Evolutionary conservation across 2,113 vertebrate genomes (phyloP), one percentile per base, ranked within the genome.

Genomic region (Xiphophorus hellerii): DNA sequence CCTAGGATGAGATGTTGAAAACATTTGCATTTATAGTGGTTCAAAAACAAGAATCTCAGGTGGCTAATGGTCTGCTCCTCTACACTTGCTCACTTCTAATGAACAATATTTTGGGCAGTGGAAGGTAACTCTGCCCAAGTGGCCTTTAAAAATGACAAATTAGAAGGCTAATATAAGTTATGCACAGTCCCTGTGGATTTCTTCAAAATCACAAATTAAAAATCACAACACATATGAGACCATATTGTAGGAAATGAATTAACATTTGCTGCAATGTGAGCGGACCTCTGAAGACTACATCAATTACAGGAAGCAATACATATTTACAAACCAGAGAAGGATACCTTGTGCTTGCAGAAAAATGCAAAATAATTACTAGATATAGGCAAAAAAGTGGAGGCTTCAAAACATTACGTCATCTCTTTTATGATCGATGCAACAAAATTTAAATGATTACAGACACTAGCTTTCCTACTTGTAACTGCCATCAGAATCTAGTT

Each of bases 141-240:
- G 27, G 42, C 31, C 60, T 67, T 51, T 67, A 28, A 74, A 61
- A 71, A 78, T 27, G 9, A 44, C 20, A 78, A 66, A 77, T 30
- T 15, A 68, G 15, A 5, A 15, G n/a, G 11, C 4, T n/a, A 5
- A 63, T 31, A 44, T 69, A 31, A 67, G 37, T 30, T 6, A 66
- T 17, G 31, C 30, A 22, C 54, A 39, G 33, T 62, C 13, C 5
- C 61, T 3, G 30, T 48, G 35, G 35, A 60, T 64, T 22, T 73
- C 62, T 29, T 15, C 20, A 37, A 60, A 14, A 74, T 69, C 37
- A 25, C 25, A 69, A 5, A 80, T 39, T 7, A 9, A 6, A 66
- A 30, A 22, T 22, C 30, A 0, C 51, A 33, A 14, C 25, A 6
- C 28, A 29, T 11, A 20, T 13, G 5, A 51, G 14, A 5, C 17